phyloP scores from a whole-genome alignment of 2,797 vertebrate species.

The Ctenosaura bakeri region DNA sequence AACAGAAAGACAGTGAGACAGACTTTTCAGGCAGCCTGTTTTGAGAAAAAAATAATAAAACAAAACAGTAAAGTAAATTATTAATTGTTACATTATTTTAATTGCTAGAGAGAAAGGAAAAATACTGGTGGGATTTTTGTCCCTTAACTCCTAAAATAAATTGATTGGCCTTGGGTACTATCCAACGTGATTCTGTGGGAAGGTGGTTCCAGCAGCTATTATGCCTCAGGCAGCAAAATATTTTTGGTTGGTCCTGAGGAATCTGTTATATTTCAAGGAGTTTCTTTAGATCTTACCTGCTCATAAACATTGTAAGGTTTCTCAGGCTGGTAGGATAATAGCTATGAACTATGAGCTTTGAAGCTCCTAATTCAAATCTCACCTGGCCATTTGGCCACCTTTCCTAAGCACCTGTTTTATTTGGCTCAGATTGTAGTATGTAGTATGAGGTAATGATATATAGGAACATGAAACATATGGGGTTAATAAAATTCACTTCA shows the following conservation, averaged over 20 bases:
- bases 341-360: not conserved
- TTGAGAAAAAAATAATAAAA: not conserved
- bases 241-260: too few species aligned
- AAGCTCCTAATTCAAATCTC: not conserved
- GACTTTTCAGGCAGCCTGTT: not conserved
- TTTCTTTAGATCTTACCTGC: not conserved
- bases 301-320: not conserved
- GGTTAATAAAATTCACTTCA: not conserved
- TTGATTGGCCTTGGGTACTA: not conserved
- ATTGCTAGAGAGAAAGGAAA: not conserved
- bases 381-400: not conserved
- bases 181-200: not conserved
- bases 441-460: not conserved
- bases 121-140: not conserved
- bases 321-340: not conserved
- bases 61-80: not conserved
- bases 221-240: not conserved
- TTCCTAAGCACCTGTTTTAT: not conserved
- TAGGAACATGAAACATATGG: conserved; percentile 16
- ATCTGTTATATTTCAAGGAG: not conserved
- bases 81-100: too few species aligned
- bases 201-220: not conserved
- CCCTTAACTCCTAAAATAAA: not conserved
- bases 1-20: not conserved
- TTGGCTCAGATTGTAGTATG: not conserved